A percentile compares a stretch with the other conserved stretches of the same genome.
Evolutionary conservation across 2,888 invertebrate species (phyloP).

Genomic region (Drosophila pseudotakahashii): DNA sequence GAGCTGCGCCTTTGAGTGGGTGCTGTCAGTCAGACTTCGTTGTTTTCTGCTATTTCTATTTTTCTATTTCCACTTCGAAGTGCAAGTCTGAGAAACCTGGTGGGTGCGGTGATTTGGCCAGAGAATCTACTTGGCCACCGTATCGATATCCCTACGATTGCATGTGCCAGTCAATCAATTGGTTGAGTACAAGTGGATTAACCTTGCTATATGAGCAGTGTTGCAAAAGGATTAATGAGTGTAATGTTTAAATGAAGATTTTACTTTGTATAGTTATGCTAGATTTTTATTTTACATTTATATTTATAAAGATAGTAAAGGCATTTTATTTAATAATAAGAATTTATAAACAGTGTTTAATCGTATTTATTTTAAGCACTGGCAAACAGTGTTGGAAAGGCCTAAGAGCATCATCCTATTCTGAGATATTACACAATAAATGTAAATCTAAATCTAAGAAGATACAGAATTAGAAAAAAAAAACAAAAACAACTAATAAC

Average conservation of each 20-base stretch:
- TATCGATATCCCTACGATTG: slow-evolving; percentile 26
- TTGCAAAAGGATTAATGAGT: background rate
- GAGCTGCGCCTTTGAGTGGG: slow-evolving; percentile 57
- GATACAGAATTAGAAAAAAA: background rate
- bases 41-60: slow-evolving; percentile 4
- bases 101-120: slow-evolving; percentile 21
- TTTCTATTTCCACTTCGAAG: background rate
- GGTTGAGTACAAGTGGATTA: slow-evolving; percentile 2
- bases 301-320: no score
- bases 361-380: no score
- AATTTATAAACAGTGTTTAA: no score
- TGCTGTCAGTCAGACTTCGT: slow-evolving; percentile 38
- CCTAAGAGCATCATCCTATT: background rate
- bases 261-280: no score
- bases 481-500: no score
- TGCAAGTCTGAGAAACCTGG: slow-evolving; percentile 1
- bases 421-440: no score
- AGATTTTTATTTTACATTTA: no score
- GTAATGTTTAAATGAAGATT: no score
- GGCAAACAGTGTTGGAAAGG: background rate
- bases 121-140: slow-evolving; percentile 2
- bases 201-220: slow-evolving; percentile 2
- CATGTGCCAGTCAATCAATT: slow-evolving; percentile 25
- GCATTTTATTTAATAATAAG: no score
- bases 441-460: background rate